Conservation (phyloP, 2,888 invertebrate genomes). For the Plebejus anna region DNA sequence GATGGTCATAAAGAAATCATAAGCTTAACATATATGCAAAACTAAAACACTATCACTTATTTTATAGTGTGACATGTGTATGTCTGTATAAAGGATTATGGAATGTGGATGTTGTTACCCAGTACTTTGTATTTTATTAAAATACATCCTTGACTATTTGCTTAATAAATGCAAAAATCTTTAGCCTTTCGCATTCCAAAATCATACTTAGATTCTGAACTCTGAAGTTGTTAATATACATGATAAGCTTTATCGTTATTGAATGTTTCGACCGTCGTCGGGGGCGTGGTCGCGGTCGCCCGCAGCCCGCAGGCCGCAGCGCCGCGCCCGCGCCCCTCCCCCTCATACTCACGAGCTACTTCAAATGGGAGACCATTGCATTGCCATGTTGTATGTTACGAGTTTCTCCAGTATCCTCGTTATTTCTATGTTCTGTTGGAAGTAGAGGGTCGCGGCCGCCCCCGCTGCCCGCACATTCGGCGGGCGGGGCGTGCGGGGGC, state of each 20-base stretch:
- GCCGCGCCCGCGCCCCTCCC: constrained; percentile 15
- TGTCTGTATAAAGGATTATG: not conserved
- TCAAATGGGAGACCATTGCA: constrained; percentile 36
- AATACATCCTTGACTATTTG: not conserved
- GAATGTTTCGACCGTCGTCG: not conserved
- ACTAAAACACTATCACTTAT: not conserved
- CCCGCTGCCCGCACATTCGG: not conserved
- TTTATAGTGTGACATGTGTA: not conserved
- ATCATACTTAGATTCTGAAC: not conserved
- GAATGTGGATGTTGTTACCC: not conserved
- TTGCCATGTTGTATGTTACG: constrained; percentile 35
- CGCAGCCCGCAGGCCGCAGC: not conserved
- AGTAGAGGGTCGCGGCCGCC: constrained; percentile 28
- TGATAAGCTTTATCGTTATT: not conserved
- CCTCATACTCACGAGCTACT: constrained; percentile 38
- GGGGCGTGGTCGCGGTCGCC: not conserved
- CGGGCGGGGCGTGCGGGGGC: not conserved
- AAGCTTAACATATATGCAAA: not conserved
- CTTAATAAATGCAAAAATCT: not conserved
- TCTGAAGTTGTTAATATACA: not conserved
- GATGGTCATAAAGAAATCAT: too few relatives aligned
- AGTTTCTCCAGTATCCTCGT: constrained; percentile 30
- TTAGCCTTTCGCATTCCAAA: not conserved
- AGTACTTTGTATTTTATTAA: too few relatives aligned
- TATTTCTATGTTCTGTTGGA: constrained; percentile 31